Evolutionary conservation across 1,140 invertebrate genomes (phyloP).

Genomic region (Galleria mellonella): DNA sequence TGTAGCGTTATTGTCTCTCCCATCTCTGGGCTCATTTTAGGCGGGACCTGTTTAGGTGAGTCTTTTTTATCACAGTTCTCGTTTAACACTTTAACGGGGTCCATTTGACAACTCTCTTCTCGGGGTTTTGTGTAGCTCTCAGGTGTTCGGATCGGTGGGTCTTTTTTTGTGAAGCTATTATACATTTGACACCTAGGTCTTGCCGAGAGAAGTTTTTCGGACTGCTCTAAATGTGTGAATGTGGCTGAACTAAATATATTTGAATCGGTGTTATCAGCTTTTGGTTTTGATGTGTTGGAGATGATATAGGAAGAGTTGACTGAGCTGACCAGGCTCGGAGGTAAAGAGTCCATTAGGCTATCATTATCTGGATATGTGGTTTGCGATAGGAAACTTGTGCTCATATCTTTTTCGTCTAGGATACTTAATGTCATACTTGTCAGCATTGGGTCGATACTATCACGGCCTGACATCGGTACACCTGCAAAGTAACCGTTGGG

Average conservation of each 20-base stretch:
- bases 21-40: conserved; percentile 38
- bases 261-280: conserved; percentile 44
- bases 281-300: conserved; percentile 45
- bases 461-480: conserved; percentile 39
- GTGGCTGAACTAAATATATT: conserved; percentile 70
- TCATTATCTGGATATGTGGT: conserved; percentile 68
- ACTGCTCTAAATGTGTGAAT: conserved; percentile 64
- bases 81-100: conserved; percentile 50
- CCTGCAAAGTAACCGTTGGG: conserved; percentile 23
- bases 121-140: conserved; percentile 59
- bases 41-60: conserved; percentile 21
- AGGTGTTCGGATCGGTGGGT: conserved; percentile 38
- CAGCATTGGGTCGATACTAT: conserved; percentile 64
- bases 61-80: conserved; percentile 57
- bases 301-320: conserved; percentile 63
- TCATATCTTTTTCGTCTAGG: conserved; percentile 72
- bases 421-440: conserved; percentile 71
- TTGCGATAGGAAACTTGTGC: conserved; percentile 69
- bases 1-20: conserved; percentile 56
- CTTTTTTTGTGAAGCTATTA: conserved; percentile 53
- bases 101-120: conserved; percentile 61
- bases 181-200: conserved; percentile 47
- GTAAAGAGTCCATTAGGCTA: conserved; percentile 63
- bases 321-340: conserved; percentile 61
- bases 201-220: conserved; percentile 49